These are phyloP conservation scores for Drosophila vallismaia DNA, from an alignment of 2,888 invertebrate species.

Conservation along the genomic window DNA sequence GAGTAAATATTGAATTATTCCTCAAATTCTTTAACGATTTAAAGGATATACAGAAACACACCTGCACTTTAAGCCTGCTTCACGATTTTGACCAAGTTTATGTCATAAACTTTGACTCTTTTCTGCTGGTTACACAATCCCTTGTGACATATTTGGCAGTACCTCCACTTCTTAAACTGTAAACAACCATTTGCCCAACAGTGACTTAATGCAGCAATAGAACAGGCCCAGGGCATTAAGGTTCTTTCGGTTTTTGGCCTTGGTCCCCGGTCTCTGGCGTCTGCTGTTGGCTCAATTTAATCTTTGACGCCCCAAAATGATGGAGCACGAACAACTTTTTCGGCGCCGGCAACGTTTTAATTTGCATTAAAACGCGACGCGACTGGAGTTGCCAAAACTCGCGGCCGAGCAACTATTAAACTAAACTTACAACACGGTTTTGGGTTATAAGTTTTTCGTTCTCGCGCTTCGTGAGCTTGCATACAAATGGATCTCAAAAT, in stretches of 20 bases:
- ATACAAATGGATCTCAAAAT: constrained; percentile 63
- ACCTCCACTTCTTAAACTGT: constrained; percentile 16
- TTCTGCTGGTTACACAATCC: constrained; percentile 23
- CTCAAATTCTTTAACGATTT: background rate
- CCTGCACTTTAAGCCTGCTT: constrained; percentile 8
- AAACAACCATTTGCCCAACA: constrained; percentile 35
- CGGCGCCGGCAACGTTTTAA: constrained; percentile 68
- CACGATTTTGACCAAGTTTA: constrained; percentile 18
- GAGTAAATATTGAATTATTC: background rate
- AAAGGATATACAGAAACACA: background rate
- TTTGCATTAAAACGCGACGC: constrained; percentile 71
- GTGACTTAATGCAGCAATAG: constrained; percentile 33
- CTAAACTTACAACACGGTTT: constrained; percentile 62
- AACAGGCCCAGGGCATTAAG: background rate
- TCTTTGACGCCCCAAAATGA: constrained; percentile 54
- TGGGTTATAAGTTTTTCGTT: constrained; percentile 59
- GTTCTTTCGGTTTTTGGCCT: background rate
- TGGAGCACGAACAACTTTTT: constrained; percentile 58
- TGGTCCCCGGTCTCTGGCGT: background rate
- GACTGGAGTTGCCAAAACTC: constrained; percentile 50
- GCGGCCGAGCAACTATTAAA: constrained; percentile 67
- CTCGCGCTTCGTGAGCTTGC: constrained; percentile 60
- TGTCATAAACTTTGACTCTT: constrained; percentile 12
- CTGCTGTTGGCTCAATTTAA: constrained; percentile 53
- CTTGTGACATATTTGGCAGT: constrained; percentile 28